Evolutionary conservation across 2,113 vertebrate genomes (phyloP).

Genomic region (Acinonyx jubatus): DNA sequence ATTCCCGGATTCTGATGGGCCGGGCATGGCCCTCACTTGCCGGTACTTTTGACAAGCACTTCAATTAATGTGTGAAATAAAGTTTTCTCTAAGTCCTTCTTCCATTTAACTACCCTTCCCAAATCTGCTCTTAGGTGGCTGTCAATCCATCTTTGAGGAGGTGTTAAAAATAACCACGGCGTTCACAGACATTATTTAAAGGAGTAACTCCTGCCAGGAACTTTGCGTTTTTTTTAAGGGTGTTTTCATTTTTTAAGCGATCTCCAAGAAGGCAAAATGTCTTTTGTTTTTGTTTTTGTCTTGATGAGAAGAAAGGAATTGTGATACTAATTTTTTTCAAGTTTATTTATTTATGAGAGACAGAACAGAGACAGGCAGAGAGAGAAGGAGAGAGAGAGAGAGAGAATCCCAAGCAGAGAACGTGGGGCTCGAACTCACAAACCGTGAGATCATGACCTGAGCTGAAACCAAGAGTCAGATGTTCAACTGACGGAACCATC

Average conservation of each 20-base stretch:
- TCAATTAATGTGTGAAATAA: background rate
- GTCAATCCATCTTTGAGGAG: background rate
- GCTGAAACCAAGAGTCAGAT: too few relatives aligned
- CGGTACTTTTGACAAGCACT: background rate
- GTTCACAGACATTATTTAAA: background rate
- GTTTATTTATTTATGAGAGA: too few relatives aligned
- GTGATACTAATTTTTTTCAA: background rate
- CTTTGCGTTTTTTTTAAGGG: background rate
- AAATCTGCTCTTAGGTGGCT: background rate
- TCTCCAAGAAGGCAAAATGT: background rate
- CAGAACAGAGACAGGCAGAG: too few relatives aligned
- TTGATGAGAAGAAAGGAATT: background rate
- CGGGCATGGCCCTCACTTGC: too few relatives aligned
- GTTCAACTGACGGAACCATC: too few relatives aligned
- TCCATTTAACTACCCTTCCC: background rate
- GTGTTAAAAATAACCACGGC: background rate
- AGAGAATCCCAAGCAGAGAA: too few relatives aligned
- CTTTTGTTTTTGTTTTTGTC: background rate
- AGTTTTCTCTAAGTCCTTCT: background rate
- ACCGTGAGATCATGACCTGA: too few relatives aligned
- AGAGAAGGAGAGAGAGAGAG: too few relatives aligned
- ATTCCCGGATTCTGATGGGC: background rate
- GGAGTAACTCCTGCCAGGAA: background rate
- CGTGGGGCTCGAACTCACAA: too few relatives aligned
- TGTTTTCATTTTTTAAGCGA: slow-evolving; percentile 26